phyloP scores from a whole-genome alignment of 2,888 invertebrate species.

The Rhamnusium bicolor region DNA sequence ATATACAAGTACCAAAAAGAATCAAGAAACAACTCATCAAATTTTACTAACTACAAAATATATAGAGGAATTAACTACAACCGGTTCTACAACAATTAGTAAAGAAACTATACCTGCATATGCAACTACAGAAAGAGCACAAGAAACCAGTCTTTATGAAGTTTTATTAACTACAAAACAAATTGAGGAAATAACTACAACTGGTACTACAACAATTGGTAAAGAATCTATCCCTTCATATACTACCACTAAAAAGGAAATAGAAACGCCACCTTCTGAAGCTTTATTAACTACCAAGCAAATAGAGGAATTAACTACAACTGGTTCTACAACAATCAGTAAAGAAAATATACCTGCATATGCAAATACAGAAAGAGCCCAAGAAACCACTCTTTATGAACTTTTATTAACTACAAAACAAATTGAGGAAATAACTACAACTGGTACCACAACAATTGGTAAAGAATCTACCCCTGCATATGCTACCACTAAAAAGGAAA shows the following conservation, averaged over 20 bases:
- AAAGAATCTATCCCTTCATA: constrained; percentile 1
- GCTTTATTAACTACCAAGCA: constrained; percentile 11
- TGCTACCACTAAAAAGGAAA: neutral
- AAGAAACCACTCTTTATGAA: constrained; percentile 22
- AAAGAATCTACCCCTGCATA: neutral
- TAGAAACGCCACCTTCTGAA: neutral
- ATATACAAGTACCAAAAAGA: neutral
- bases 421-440: constrained; percentile 18
- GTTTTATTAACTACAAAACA: neutral
- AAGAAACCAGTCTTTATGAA: constrained; percentile 22
- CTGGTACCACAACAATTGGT: neutral
- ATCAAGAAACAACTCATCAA: constrained; percentile 3
- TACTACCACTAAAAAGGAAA: neutral
- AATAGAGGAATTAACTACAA: constrained; percentile 21
- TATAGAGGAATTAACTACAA: constrained; percentile 11
- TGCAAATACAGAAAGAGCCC: constrained; percentile 35
- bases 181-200: constrained; percentile 8
- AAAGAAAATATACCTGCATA: constrained; percentile 7
- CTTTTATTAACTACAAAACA: constrained; percentile 1
- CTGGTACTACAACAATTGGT: neutral
- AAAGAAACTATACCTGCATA: neutral
- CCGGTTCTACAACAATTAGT: constrained; percentile 10
- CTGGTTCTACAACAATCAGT: constrained; percentile 12
- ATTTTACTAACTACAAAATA: constrained; percentile 1
- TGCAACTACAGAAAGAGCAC: neutral